phyloP scores from a whole-genome alignment of 2,113 vertebrate genomes.

The Pristiophorus japonicus region DNA sequence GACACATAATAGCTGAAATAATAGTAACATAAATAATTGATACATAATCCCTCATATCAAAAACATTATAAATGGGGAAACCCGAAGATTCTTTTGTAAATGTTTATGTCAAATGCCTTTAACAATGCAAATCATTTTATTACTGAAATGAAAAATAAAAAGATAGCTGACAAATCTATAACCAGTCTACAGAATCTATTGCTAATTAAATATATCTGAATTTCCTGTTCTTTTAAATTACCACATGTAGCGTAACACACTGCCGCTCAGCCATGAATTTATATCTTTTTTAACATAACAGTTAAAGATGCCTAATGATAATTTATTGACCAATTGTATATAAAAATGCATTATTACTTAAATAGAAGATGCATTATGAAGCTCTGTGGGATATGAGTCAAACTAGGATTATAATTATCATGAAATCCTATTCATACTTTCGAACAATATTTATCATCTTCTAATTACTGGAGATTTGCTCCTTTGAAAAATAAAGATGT shows the following conservation, averaged over 20 bases:
- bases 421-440: background rate
- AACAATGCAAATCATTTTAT: background rate
- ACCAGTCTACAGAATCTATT: background rate
- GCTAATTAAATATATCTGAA: background rate
- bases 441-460: background rate
- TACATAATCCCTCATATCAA: background rate
- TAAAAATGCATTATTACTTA: background rate
- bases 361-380: background rate
- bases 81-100: background rate
- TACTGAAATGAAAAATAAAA: background rate
- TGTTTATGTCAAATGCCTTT: background rate
- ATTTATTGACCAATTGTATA: background rate
- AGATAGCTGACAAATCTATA: too few species aligned
- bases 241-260: background rate
- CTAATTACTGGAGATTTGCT: background rate
- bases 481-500: background rate
- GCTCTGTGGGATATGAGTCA: background rate
- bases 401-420: background rate
- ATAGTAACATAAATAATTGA: background rate
- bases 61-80: background rate
- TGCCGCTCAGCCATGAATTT: background rate
- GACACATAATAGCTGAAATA: background rate
- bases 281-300: background rate
- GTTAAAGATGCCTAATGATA: background rate
- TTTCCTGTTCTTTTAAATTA: background rate